Base-by-base conservation (phyloP, 2,113 vertebrate species). In the Saccopteryx bilineata region DNA sequence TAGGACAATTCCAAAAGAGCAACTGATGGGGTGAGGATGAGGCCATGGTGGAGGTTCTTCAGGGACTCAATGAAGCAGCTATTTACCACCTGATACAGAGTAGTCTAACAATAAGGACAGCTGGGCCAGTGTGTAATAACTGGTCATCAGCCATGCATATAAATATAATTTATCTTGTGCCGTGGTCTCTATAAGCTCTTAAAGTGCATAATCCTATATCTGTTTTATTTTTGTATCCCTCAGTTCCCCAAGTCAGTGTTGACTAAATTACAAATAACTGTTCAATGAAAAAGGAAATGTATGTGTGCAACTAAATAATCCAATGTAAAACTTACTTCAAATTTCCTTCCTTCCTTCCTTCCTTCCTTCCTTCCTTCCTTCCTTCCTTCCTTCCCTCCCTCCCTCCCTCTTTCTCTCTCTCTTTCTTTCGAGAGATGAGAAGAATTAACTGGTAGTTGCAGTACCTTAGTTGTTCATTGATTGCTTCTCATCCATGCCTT, bases 231-330 rank as follows among this genome's bases (percentile, higher is more conserved):
- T 71, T 81, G 21, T 61, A 81, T 39, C 10, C 26, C 18, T 91
- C 50, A 87, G 48, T 28, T 21, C 54, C 75, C 69, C 15, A 18
- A 12, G 21, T 91, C 87, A 95, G 39, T 66, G 63, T 14, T 65
- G 56, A 94, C 89, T 78, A 94, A 89, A 54, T 71, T 61, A 21
- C 79, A 79, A 78, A 66, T 54, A 89, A 91, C 46, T 88, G 14
- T 92, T 74, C 39, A 69, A 13, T 76, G 46, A 76, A 80, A 95
- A 92, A 54, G 93, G 48, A 84, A 95, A 93, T 74, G 9, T 75
- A 83, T 71, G 52, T 89, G 60, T 74, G 26, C 33, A 78, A 93
- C 69, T 78, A 93, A 92, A 88, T 92, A 91, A 94, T 71, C n/a
- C 31, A 80, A 21, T 31, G 46, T 52, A 91, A 92, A 39, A 12